A percentile compares a stretch with the other conserved stretches of the same genome.
Conservation (phyloP, 2,888 invertebrate genomes). For the Campoplex nolae region DNA sequence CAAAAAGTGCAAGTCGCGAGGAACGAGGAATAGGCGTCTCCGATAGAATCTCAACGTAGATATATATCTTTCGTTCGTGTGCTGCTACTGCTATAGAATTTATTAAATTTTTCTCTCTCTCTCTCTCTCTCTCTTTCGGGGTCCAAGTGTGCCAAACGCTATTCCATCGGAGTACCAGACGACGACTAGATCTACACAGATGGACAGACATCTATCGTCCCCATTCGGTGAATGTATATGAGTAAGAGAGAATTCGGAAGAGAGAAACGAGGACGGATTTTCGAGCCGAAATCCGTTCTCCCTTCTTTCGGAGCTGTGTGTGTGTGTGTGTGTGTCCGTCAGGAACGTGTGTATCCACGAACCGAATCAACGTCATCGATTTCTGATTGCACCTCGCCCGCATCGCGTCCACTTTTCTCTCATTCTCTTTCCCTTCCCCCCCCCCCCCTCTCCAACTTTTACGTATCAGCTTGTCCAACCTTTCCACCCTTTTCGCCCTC, state of each 20-base stretch:
- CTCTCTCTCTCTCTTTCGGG: constrained; percentile 54
- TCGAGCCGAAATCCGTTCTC: constrained; percentile 8
- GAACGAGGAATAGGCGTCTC: background rate
- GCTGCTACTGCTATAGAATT: constrained; percentile 57
- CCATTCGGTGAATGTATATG: background rate
- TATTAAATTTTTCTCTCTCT: constrained; percentile 60
- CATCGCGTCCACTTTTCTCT: constrained; percentile 47
- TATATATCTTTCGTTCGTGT: background rate
- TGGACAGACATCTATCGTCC: constrained; percentile 42
- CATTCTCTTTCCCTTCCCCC: constrained; percentile 20
- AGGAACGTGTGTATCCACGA: constrained; percentile 51
- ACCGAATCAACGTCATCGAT: constrained; percentile 73
- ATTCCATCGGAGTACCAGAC: constrained; percentile 48
- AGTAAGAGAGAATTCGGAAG: constrained; percentile 17
- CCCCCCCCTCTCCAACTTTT: constrained; percentile 20
- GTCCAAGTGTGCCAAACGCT: constrained; percentile 38
- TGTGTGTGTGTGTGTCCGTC: constrained; percentile 24
- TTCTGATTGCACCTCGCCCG: constrained; percentile 73
- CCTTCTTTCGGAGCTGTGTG: background rate
- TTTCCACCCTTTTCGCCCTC: constrained; percentile 4
- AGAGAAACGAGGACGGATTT: constrained; percentile 34
- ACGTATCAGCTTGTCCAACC: constrained; percentile 7
- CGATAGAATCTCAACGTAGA: background rate
- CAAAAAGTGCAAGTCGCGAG: background rate
- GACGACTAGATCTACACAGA: constrained; percentile 32